Percentiles rank a stretch among this genome's conserved stretches.
These are phyloP conservation scores for Andrena bucephala DNA, from an alignment of 2,888 invertebrate genomes.

Conservation along the genomic window DNA sequence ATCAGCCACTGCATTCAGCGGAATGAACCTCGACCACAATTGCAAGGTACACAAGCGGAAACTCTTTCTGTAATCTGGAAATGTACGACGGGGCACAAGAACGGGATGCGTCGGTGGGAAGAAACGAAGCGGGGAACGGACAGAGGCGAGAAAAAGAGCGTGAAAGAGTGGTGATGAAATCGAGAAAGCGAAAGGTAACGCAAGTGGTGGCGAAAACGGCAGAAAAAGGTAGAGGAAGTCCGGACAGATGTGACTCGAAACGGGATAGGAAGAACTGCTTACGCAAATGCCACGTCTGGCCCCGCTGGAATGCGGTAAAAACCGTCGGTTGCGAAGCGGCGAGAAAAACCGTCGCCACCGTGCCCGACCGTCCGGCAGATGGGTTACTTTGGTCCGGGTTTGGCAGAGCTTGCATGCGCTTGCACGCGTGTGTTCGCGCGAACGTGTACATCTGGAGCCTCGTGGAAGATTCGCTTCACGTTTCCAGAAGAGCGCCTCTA, in stretches of 20 bases:
- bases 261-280: slow-evolving; percentile 77
- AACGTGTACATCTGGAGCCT: slow-evolving; percentile 56
- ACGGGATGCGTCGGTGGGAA: not conserved
- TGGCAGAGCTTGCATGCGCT: slow-evolving; percentile 52
- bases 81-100: not conserved
- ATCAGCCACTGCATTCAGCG: not conserved
- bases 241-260: slow-evolving; percentile 72
- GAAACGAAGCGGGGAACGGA: not conserved
- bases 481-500: slow-evolving; percentile 41
- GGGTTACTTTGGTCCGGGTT: slow-evolving; percentile 70
- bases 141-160: not conserved
- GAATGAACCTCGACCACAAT: not conserved
- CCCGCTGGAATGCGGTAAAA: slow-evolving; percentile 80
- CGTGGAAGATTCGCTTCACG: slow-evolving; percentile 62
- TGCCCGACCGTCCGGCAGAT: slow-evolving; percentile 76
- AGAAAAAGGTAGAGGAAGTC: slow-evolving; percentile 69
- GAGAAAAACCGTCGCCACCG: slow-evolving; percentile 75
- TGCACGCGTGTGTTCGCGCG: slow-evolving; percentile 43
- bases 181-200: slow-evolving; percentile 46
- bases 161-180: slow-evolving; percentile 1
- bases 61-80: not conserved
- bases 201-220: slow-evolving; percentile 41
- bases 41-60: no score
- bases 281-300: slow-evolving; percentile 79
- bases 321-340: slow-evolving; percentile 69